These are phyloP conservation scores for Eolophus roseicapilla DNA, from an alignment of 2,113 vertebrate species.

Conservation along the genomic window DNA sequence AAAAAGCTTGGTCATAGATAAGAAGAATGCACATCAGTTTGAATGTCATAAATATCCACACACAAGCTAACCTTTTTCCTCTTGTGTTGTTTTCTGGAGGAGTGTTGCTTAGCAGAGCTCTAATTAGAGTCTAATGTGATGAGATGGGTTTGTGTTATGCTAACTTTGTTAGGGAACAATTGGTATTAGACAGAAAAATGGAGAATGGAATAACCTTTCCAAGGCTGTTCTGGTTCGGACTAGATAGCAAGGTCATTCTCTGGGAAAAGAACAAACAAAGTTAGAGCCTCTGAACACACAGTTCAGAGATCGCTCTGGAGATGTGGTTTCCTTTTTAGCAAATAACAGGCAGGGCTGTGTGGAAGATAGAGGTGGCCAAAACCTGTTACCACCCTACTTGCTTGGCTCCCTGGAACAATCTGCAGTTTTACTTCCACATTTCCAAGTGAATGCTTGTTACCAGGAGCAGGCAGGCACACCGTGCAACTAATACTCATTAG, in stretches of 20 bases:
- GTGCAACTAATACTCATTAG: neutral
- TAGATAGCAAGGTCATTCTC: neutral
- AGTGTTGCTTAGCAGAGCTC: constrained; percentile 40
- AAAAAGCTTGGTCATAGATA: neutral
- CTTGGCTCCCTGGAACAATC: neutral
- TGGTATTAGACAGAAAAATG: neutral
- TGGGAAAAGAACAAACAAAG: neutral
- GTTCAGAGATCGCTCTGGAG: constrained; percentile 2
- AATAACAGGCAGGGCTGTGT: neutral
- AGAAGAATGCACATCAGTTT: neutral
- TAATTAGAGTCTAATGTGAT: neutral
- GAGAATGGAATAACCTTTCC: neutral
- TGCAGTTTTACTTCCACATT: neutral
- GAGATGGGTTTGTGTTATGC: neutral
- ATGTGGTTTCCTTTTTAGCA: neutral
- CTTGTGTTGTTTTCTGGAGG: neutral
- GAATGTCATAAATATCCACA: neutral
- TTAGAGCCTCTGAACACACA: neutral
- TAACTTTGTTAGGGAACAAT: neutral
- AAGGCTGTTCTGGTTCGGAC: neutral
- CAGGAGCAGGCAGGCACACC: neutral
- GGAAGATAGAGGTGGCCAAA: neutral
- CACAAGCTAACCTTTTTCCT: neutral
- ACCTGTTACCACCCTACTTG: neutral
- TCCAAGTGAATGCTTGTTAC: neutral